A percentile compares a stretch with the other conserved stretches of the same genome.
phyloP scores from a whole-genome alignment of 2,797 vertebrate genomes.

The Agapornis canus region DNA sequence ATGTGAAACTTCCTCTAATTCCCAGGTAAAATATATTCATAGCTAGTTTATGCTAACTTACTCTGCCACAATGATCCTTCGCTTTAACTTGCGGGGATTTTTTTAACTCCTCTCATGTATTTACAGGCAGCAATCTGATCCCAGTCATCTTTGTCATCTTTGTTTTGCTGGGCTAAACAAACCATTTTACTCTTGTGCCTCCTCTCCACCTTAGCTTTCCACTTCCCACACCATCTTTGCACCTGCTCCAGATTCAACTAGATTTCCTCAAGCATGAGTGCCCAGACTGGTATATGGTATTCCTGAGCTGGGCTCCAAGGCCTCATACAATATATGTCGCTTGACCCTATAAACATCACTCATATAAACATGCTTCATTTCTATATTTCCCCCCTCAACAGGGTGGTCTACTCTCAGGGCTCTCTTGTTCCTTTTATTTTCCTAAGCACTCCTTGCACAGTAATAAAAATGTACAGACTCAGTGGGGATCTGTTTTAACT shows the following conservation, averaged over 20 bases:
- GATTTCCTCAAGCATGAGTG: background rate
- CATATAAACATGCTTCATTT: constrained; percentile 34
- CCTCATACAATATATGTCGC: background rate
- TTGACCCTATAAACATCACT: constrained; percentile 42
- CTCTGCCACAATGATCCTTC: background rate
- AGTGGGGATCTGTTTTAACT: constrained; percentile 65
- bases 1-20: background rate
- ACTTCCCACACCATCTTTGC: background rate
- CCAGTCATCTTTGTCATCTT: background rate
- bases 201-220: background rate
- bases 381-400: constrained; percentile 35
- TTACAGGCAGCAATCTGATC: background rate
- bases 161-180: background rate
- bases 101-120: background rate
- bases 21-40: background rate
- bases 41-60: background rate
- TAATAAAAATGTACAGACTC: constrained; percentile 72
- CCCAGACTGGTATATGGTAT: background rate
- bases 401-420: constrained; percentile 52
- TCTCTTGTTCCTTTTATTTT: constrained; percentile 67
- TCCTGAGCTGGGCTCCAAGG: constrained; percentile 17
- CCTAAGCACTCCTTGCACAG: constrained; percentile 56
- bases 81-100: background rate
- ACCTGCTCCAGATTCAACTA: constrained; percentile 57
- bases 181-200: background rate